Percentiles rank a stretch among this genome's conserved stretches.
Conservation (phyloP, 1,140 invertebrate genomes). For the Aricia agestis region DNA sequence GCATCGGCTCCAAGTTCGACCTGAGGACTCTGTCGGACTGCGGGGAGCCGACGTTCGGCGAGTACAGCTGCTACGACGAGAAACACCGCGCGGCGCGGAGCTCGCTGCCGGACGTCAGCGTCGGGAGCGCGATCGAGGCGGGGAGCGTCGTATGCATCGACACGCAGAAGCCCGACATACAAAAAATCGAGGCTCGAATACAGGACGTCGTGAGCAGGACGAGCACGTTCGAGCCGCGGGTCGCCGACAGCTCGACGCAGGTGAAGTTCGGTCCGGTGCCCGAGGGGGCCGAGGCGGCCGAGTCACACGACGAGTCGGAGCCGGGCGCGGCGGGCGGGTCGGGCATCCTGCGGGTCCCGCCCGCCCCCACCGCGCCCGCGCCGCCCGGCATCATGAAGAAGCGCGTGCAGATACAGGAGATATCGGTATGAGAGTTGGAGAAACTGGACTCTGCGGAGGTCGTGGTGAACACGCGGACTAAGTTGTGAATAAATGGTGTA, state of each 20-base stretch:
- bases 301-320: conserved; percentile 74
- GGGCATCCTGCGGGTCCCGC: conserved; percentile 74
- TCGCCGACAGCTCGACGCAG: conserved; percentile 70
- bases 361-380: conserved; percentile 81
- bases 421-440: conserved; percentile 83
- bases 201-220: conserved; percentile 57
- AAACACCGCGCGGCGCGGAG: conserved; percentile 76
- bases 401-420: conserved; percentile 91
- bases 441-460: conserved; percentile 56
- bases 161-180: conserved; percentile 75
- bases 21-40: conserved; percentile 74
- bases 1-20: conserved; percentile 71
- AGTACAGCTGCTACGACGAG: conserved; percentile 81
- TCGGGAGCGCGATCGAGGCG: conserved; percentile 77
- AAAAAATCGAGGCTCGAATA: conserved; percentile 69
- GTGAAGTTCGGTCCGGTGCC: conserved; percentile 66
- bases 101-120: conserved; percentile 80
- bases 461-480: conserved; percentile 65
- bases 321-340: conserved; percentile 59
- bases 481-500: conserved; percentile 52
- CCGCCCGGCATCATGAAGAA: conserved; percentile 87
- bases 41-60: conserved; percentile 76
- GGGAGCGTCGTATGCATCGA: conserved; percentile 71
- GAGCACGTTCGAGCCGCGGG: conserved; percentile 68
- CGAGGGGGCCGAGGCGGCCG: conserved; percentile 50